Base-by-base conservation (phyloP, 2,797 vertebrate genomes). In the Alauda arvensis region DNA sequence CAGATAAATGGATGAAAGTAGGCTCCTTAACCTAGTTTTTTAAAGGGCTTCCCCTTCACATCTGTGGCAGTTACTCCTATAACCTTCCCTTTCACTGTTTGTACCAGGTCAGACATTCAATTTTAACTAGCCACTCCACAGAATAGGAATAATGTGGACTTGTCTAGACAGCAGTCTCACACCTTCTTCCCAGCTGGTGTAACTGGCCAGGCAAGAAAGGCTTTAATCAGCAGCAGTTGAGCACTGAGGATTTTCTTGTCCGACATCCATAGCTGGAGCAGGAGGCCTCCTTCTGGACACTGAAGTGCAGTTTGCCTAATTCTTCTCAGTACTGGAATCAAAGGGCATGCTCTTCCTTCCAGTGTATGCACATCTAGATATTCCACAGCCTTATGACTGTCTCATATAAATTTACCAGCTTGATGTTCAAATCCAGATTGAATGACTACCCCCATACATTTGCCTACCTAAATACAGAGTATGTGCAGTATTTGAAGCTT, bases 311-410 rank as follows among this genome's bases (percentile, higher is more conserved):
- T 56, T 43, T 42, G 14, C 34, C 66, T 6, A 18, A 2, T 9
- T 40, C 31, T 57, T 26, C 43, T 59, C 12, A 4, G 18, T 8
- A 18, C 7, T 21, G 15, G 18, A 40, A 18, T 26, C 14, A 48
- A 34, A 49, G 31, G 5, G 45, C 57, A 59, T 1, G 6, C 28
- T 43, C 10, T 26, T 49, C 18, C 20, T 63, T 33, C 6, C 45
- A 8, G 3, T 0, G 3, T 2, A 25, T 1, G 1, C 8, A 12
- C 10, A 10, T 1, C 7, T 6, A n/a, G 11, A 3, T 7, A 66
- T 21, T 12, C 31, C 56, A 51, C 9, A 18, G 15, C 33, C 8
- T 19, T 7, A 12, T 1, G 3, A 20, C 26, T n/a, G 21, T 12
- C 33, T 18, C 52, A 4, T 14, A 4, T 1, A 3, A 18, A 12